Conservation (phyloP, 2,888 invertebrate species). For the Dinocampus coccinellae region DNA sequence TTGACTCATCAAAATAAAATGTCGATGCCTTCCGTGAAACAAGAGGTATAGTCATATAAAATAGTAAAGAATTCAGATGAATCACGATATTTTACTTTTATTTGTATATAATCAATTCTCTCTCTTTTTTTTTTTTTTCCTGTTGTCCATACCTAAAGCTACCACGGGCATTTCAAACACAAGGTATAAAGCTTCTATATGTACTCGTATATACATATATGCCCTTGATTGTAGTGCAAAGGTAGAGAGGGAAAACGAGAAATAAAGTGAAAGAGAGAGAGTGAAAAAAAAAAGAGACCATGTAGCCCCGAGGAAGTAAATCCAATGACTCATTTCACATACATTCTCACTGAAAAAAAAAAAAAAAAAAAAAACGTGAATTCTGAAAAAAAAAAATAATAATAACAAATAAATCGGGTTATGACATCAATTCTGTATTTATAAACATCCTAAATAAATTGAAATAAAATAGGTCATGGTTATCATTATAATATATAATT, state of each 20-base stretch:
- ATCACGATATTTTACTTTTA: slow-evolving; percentile 56
- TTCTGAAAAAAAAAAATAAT: not conserved
- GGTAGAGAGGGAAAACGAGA: no score
- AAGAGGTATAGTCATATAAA: slow-evolving; percentile 42
- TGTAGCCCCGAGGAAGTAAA: slow-evolving; percentile 1
- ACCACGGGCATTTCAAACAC: not conserved
- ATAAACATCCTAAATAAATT: not conserved
- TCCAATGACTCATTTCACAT: not conserved
- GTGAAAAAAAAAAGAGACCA: no score
- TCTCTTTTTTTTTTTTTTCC: not conserved
- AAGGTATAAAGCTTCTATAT: not conserved
- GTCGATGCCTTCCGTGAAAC: slow-evolving; percentile 50
- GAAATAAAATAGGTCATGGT: not conserved
- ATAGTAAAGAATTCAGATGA: slow-evolving; percentile 58
- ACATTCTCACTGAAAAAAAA: not conserved
- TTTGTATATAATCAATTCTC: slow-evolving; percentile 6
- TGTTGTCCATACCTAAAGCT: not conserved
- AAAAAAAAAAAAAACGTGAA: not conserved
- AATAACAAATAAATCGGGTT: not conserved
- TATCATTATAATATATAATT: no score
- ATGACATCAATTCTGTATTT: not conserved
- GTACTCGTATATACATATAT: not conserved
- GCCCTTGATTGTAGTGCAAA: not conserved
- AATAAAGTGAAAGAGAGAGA: no score
- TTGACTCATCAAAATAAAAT: slow-evolving; percentile 59